These are phyloP conservation scores for Ormyrus rosae DNA, from an alignment of 2,888 invertebrate species.

Conservation along the genomic window DNA sequence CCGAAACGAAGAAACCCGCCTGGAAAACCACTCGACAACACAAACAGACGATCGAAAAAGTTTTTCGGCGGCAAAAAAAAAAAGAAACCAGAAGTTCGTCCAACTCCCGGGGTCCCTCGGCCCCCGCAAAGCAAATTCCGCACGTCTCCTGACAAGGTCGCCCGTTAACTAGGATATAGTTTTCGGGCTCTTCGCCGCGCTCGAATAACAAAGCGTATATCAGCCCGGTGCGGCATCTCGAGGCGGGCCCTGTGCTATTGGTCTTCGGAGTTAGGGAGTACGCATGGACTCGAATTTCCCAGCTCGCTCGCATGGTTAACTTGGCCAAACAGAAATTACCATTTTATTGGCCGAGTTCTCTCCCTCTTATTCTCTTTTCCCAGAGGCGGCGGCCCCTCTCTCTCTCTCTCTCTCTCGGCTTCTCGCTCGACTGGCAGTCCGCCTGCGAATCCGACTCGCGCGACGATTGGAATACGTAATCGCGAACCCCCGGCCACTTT, in stretches of 20 bases:
- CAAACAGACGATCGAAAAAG: too few species aligned
- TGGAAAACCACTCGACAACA: too few species aligned
- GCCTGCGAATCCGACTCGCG: constrained; percentile 56
- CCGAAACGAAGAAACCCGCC: too few species aligned
- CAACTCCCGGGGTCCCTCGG: too few species aligned
- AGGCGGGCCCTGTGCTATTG: constrained; percentile 66
- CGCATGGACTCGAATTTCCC: constrained; percentile 74
- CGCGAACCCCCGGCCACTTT: constrained; percentile 58
- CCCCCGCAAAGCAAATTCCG: too few species aligned
- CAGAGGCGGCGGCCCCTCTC: constrained; percentile 50
- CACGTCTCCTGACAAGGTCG: too few species aligned
- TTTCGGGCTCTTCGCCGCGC: constrained; percentile 39
- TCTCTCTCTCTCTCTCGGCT: constrained; percentile 15
- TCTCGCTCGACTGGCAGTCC: constrained; percentile 33
- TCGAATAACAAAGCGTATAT: constrained; percentile 64
- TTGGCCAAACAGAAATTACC: constrained; percentile 84
- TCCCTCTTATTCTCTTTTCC: constrained; percentile 62
- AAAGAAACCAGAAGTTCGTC: too few species aligned
- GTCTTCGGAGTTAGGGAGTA: constrained; percentile 73
- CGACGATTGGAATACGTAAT: constrained; percentile 75
- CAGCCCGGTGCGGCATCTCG: constrained; percentile 57
- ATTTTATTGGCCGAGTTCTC: constrained; percentile 81
- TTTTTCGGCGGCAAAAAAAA: too few species aligned
- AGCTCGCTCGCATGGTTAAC: constrained; percentile 78
- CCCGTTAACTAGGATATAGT: not conserved